Evolutionary conservation across 2,797 vertebrate species (phyloP).

Genomic region (Acrocephalus scirpaceus): DNA sequence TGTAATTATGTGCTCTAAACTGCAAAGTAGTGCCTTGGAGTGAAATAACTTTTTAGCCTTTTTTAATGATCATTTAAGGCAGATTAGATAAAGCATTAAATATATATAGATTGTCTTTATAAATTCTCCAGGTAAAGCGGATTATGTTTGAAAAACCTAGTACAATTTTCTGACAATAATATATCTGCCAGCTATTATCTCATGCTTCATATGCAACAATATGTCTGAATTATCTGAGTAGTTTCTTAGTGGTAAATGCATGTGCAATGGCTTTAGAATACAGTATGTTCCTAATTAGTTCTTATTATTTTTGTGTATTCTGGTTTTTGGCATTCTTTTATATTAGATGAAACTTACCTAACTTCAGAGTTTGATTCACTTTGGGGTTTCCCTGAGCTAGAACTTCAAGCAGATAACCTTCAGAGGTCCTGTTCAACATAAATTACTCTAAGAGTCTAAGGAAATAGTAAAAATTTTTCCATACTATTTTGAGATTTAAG

Average conservation of each 20-base stretch:
- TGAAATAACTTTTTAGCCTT: not conserved
- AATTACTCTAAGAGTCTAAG: not conserved
- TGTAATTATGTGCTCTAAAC: not conserved
- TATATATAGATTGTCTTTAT: not conserved
- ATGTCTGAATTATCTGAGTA: not conserved
- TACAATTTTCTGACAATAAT: not conserved
- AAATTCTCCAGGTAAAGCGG: not conserved
- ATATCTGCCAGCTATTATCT: not conserved
- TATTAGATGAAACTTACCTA: not conserved
- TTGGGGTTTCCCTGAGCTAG: not conserved
- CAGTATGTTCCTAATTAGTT: not conserved
- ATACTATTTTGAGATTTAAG: not conserved
- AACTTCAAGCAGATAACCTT: not conserved
- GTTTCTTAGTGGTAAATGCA: not conserved
- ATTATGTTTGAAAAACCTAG: not conserved
- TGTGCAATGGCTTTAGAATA: not conserved
- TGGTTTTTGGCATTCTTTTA: not conserved
- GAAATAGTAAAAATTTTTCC: not conserved
- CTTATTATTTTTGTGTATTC: not conserved
- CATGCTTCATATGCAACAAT: not conserved
- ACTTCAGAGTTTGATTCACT: not conserved
- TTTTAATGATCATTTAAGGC: not conserved
- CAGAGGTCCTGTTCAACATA: not conserved
- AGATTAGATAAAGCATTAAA: not conserved
- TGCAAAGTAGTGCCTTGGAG: not conserved